phyloP scores from a whole-genome alignment of 2,797 vertebrate species.

The Alosa sapidissima region DNA sequence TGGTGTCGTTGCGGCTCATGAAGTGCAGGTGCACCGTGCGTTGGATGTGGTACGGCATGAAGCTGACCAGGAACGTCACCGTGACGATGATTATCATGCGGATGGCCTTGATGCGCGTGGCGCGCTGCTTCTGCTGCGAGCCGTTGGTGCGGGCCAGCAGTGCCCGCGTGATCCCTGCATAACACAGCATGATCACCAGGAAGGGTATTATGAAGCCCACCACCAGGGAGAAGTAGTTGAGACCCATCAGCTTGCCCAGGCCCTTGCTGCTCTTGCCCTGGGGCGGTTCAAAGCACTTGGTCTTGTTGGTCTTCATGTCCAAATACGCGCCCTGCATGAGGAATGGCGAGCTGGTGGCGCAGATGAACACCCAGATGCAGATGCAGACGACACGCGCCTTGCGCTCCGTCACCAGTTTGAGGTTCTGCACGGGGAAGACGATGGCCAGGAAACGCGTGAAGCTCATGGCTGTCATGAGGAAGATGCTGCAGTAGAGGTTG shows the following conservation, averaged over 20 bases:
- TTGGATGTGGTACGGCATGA: conserved; percentile 91
- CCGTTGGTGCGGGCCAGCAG: conserved; percentile 72
- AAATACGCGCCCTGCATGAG: conserved; percentile 66
- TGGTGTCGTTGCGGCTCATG: conserved; percentile 50
- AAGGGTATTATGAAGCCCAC: conserved; percentile 89
- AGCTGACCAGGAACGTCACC: conserved; percentile 86
- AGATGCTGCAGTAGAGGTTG: conserved; percentile 96
- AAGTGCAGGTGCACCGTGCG: conserved; percentile 83
- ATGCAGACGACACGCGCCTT: conserved; percentile 79
- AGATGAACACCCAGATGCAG: conserved; percentile 87
- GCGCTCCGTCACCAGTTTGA: conserved; percentile 76
- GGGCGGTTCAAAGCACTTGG: conserved; percentile 91
- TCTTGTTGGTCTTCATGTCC: conserved; percentile 74
- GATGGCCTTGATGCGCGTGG: conserved; percentile 76
- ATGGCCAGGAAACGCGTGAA: conserved; percentile 92
- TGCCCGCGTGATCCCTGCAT: conserved; percentile 82
- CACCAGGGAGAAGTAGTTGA: conserved; percentile 84
- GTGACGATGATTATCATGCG: conserved; percentile 90
- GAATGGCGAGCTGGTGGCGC: conserved; percentile 80
- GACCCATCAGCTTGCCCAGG: conserved; percentile 61
- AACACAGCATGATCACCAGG: conserved; percentile 84
- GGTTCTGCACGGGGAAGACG: conserved; percentile 87
- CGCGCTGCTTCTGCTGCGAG: conserved; percentile 69
- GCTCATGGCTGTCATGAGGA: conserved; percentile 96
- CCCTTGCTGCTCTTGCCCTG: accelerated